Evolutionary conservation across 2,797 vertebrate genomes (phyloP).

Genomic region (Gephyroberyx darwinii): DNA sequence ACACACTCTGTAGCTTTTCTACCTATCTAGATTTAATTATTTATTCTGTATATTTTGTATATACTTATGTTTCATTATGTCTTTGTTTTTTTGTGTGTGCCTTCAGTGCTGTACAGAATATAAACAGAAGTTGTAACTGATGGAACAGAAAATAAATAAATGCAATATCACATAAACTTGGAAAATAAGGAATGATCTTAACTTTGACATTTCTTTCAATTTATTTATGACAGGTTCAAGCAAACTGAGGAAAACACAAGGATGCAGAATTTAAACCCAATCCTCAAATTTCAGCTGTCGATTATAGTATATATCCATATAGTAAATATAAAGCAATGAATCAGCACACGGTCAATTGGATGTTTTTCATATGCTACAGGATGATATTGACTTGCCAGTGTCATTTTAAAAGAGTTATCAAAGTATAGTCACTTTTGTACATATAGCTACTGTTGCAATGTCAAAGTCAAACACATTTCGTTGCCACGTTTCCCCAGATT

Average conservation of each 20-base stretch:
- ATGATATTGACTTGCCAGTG: neutral
- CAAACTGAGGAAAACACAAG: too few species aligned
- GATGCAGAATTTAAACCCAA: too few species aligned
- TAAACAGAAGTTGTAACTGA: conserved; percentile 78
- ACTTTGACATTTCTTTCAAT: conserved; percentile 14
- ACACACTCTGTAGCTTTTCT: conserved; percentile 87
- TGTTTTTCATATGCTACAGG: neutral
- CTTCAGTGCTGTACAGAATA: conserved; percentile 89
- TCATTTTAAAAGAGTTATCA: neutral
- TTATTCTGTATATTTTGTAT: conserved; percentile 99
- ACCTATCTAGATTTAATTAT: conserved; percentile 88
- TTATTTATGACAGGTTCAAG: conserved; percentile 3
- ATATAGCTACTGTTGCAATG: neutral
- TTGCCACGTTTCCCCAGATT: neutral
- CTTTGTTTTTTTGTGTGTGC: conserved; percentile 86
- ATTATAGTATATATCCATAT: neutral
- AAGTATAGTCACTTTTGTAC: neutral
- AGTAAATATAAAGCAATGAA: neutral
- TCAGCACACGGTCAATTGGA: neutral
- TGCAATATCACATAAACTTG: conserved; percentile 58
- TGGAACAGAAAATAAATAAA: conserved; percentile 80
- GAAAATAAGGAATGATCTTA: neutral
- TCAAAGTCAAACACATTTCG: neutral
- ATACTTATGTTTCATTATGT: conserved; percentile 87
- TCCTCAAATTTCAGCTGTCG: too few species aligned